Evolutionary conservation across 2,797 vertebrate genomes (phyloP), one percentile per base, ranked within the genome.

Genomic region (Emydoidea blandingii): DNA sequence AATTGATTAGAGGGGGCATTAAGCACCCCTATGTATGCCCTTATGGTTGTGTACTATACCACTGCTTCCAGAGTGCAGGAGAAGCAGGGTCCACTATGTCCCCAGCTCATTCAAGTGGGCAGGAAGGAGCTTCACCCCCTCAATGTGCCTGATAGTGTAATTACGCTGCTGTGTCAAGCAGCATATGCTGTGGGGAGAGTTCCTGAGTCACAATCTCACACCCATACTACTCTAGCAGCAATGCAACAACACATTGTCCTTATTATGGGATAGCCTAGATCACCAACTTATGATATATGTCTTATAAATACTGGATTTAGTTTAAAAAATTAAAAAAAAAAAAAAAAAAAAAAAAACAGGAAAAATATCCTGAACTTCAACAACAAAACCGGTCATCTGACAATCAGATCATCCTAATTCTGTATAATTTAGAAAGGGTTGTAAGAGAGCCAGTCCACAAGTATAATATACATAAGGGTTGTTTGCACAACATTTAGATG

Each of bases 391-490:
- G 72, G 25, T 47, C 37, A 78, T 25, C 56, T 82, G 72, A 89
- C 89, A 79, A 49, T 68, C 62, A 62, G 79, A 31, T 15, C 76
- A 41, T 72, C 72, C 0, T 31, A 81, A 29, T 54, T 87, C 50
- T 37, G 57, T 78, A 47, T 74, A 25, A 74, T 76, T 74, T 74
- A 12, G 25, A 50, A 37, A 50, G 34, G 16, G 5, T 65, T n/a
- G 34, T 65, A 47, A 90, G 14, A 81, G 78, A 86, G 49, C 8
- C 4, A 0, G 25, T 19, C 49, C 44, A 0, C 4, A 5, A 79
- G 21, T 1, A 0, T 5, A 15, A 2, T 11, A 83, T 3, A 78
- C 0, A 0, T 1, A 21, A 52, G 34, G 6, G 79, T 47, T 86
- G 83, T 53, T 53, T 89, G 54, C 41, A 90, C 62, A 85, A 89